Percentiles rank a stretch among this genome's conserved stretches.
These are phyloP conservation scores for Pocillopora verrucosa DNA, from an alignment of 64 coral and sea anemone species.

Conservation along the genomic window DNA sequence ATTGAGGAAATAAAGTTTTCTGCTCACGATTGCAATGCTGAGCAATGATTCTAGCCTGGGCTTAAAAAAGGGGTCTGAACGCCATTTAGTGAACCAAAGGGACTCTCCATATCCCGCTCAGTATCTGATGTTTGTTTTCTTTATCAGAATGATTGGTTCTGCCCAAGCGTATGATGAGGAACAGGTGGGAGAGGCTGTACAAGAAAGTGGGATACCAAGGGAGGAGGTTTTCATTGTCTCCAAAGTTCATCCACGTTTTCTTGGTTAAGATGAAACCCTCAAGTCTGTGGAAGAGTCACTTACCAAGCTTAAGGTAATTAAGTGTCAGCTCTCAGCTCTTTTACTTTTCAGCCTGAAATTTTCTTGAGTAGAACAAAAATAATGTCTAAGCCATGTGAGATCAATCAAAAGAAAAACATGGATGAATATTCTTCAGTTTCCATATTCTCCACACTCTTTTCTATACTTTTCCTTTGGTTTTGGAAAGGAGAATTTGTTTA, in stretches of 20 bases:
- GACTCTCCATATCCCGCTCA: neutral
- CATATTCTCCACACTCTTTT: too few relatives aligned
- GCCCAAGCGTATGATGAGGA: conserved; percentile 90
- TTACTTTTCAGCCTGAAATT: neutral
- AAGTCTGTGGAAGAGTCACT: conserved; percentile 81
- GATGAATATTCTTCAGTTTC: too few relatives aligned
- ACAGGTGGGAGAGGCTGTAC: conserved; percentile 66
- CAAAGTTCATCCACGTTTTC: conserved; percentile 85
- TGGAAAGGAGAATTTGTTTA: too few relatives aligned
- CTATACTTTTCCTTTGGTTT: too few relatives aligned
- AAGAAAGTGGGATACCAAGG: conserved; percentile 73
- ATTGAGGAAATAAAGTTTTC: neutral
- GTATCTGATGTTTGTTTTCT: neutral
- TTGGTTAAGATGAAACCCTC: conserved; percentile 77
- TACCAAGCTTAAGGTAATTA: conserved; percentile 64
- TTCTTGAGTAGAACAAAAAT: too few relatives aligned
- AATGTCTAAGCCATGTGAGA: too few relatives aligned
- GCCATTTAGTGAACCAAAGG: neutral
- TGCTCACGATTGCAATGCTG: neutral
- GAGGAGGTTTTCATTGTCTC: conserved; percentile 87
- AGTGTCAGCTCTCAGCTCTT: neutral
- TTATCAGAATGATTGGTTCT: conserved; percentile 87
- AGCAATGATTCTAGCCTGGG: neutral
- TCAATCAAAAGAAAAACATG: too few relatives aligned
- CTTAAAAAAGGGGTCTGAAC: neutral